Percentiles rank a stretch among this genome's conserved stretches.
These are phyloP conservation scores for Procambarus virginalis DNA, from an alignment of 1,140 invertebrate genomes.

Conservation along the genomic window DNA sequence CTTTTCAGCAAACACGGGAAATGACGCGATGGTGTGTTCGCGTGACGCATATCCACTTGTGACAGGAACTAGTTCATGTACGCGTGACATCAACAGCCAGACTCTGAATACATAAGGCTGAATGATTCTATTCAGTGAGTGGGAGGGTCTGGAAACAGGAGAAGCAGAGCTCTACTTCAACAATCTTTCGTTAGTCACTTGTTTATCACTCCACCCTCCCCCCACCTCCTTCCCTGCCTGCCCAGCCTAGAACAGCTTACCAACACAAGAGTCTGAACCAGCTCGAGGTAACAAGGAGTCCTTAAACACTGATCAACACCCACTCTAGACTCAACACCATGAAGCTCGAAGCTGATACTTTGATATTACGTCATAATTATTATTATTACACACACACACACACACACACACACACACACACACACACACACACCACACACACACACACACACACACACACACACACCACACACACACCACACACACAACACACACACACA, in stretches of 20 bases:
- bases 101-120: not conserved
- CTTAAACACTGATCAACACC: no score
- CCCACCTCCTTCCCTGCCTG: no score
- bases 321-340: no score
- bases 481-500: no score
- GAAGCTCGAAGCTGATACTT: no score
- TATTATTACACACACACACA: not conserved
- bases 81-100: not conserved
- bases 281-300: no score
- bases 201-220: not conserved
- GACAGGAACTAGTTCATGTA: not conserved
- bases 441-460: no score
- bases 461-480: no score
- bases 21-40: not conserved
- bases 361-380: no score
- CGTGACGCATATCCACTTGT: not conserved
- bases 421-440: not conserved
- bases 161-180: not conserved
- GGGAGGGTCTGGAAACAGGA: no score
- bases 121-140: not conserved
- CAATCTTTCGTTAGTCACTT: not conserved
- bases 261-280: no score
- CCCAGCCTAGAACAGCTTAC: no score
- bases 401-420: not conserved
- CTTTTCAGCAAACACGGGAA: conserved; percentile 1